Percentiles rank a stretch among this genome's conserved stretches.
Conservation (phyloP, 2,888 invertebrate genomes). For the Eubasilissa splendida region DNA sequence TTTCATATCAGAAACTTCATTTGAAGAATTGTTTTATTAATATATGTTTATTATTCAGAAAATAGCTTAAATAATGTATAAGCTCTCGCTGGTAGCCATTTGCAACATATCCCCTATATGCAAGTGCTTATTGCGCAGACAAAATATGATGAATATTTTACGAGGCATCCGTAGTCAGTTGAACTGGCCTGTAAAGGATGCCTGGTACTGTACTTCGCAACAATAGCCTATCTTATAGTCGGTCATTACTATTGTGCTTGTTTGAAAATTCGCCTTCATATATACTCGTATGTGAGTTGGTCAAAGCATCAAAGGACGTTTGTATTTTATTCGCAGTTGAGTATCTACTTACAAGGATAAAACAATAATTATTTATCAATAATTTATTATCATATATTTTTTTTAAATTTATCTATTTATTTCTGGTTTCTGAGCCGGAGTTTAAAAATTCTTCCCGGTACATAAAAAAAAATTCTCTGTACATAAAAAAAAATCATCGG, state of each 20-base stretch:
- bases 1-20: too few species aligned
- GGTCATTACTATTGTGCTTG: slow-evolving; percentile 9
- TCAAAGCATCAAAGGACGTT: slow-evolving; percentile 21
- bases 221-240: slow-evolving; percentile 16
- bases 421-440: too few species aligned
- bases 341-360: too few species aligned
- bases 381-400: too few species aligned
- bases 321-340: neutral
- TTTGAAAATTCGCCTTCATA: slow-evolving; percentile 9
- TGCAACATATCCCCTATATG: neutral
- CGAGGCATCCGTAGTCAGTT: slow-evolving; percentile 27
- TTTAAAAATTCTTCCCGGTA: too few species aligned
- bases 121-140: slow-evolving; percentile 42
- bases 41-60: too few species aligned
- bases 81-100: neutral
- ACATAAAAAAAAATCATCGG: too few species aligned
- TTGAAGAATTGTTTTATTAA: too few species aligned
- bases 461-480: too few species aligned
- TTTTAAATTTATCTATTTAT: too few species aligned
- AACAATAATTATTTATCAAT: too few species aligned
- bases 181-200: slow-evolving; percentile 18
- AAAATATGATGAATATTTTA: slow-evolving; percentile 55
- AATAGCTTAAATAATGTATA: too few species aligned
- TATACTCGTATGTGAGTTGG: neutral
- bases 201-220: neutral